Conservation (phyloP, 2,888 invertebrate species). For the Leptinotarsa tumamoca region DNA sequence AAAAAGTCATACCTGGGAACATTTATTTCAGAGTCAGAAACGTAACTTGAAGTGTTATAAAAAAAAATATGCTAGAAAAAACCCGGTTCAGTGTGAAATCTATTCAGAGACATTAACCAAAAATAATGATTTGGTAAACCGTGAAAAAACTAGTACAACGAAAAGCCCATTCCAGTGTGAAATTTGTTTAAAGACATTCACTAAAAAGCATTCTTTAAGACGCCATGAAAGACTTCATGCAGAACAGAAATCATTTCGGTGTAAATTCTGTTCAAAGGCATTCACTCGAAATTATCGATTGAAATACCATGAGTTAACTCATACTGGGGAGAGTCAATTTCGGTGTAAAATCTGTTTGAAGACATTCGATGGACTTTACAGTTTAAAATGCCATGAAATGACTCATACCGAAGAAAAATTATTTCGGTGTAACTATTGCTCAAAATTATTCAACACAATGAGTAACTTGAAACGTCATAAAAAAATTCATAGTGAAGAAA, state of each 20-base stretch:
- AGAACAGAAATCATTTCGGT: not conserved
- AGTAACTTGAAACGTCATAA: not conserved
- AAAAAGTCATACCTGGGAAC: no score
- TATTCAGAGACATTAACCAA: no score
- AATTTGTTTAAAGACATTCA: not conserved
- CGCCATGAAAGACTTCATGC: not conserved
- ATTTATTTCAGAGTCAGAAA: not conserved
- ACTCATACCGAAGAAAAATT: not conserved
- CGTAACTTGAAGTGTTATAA: not conserved
- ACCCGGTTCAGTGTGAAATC: not conserved
- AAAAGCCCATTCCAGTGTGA: not conserved
- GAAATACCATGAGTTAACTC: no score
- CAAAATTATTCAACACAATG: not conserved
- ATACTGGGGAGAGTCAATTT: no score
- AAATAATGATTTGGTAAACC: not conserved
- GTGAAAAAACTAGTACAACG: not conserved
- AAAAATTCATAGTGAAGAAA: not conserved
- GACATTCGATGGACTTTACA: fast-evolving
- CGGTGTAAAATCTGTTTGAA: no score
- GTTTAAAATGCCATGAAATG: no score
- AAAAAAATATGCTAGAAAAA: not conserved
- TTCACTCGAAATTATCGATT: no score
- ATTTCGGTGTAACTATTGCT: not conserved
- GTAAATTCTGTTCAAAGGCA: not conserved
- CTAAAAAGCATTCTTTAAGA: no score